Evolutionary conservation across 2,113 vertebrate species (phyloP), one percentile per base, ranked within the genome.

Genomic region (Perca fluviatilis): DNA sequence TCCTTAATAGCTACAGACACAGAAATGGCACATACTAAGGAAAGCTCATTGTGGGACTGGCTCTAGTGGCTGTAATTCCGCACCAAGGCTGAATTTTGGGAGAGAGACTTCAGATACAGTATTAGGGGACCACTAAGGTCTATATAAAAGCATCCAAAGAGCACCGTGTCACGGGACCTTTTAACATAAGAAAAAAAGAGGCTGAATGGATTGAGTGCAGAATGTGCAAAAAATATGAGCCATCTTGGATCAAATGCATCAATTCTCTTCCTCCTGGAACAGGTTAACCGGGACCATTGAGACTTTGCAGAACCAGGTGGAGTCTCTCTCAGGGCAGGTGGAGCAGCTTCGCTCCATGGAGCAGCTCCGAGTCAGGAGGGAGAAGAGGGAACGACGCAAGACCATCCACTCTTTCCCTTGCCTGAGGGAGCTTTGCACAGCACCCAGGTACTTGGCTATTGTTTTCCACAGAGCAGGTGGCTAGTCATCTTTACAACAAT

Each of bases 401-500:
- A 99, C 97, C 85, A 97, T 99, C 89, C 97, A 98, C 89, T 98
- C 98, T 15, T 99, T 99, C 86, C 98, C 98, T 51, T 99, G 98
- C 88, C 94, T 99, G 58, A 97, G 97, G 91, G 98, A 99, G 83
- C 96, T 99, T 7, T 98, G 96, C 88, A 96, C 96, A 6, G 97
- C 97, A 27, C 96, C 96, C 87, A 96, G 97, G 91, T 92, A 51
- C 43, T 18, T 10, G 15, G 15, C 58, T 12, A 33, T 7, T 16
- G 33, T 13, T 12, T 19, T n/a, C 10, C 5, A 49, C 2, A 40
- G 57, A 27, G 9, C 10, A 63, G 47, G 46, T 40, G 15, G n/a
- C 3, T 2, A 21, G 18, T 76, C 36, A 12, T 36, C 7, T 13
- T 58, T 12, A 53, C 49, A 46, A 23, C 21, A 36, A 2, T 43